Percentiles rank a stretch among this genome's conserved stretches.
phyloP scores from a whole-genome alignment of 2,797 vertebrate species.

The Setipinna tenuifilis region DNA sequence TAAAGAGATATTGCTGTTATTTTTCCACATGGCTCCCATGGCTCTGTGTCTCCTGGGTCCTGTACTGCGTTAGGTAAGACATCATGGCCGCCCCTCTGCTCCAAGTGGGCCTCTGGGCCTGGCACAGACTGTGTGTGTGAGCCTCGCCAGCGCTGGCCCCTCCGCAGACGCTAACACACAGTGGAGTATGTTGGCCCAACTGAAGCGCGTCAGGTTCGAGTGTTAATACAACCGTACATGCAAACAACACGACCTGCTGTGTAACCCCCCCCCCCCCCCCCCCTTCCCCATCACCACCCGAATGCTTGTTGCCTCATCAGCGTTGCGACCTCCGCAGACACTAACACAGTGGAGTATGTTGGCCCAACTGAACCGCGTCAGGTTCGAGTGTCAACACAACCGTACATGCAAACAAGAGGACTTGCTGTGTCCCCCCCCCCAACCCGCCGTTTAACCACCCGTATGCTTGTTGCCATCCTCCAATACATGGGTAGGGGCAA shows the following conservation, averaged over 20 bases:
- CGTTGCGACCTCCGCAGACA: not conserved
- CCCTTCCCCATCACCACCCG: too few relatives aligned
- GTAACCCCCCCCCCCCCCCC: not conserved
- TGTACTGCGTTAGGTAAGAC: conserved; percentile 48
- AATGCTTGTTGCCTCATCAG: not conserved
- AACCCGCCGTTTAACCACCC: not conserved
- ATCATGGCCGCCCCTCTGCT: conserved; percentile 25
- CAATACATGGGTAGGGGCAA: not conserved
- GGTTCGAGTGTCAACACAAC: not conserved
- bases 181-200: conserved; percentile 38
- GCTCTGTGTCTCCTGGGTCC: conserved; percentile 41
- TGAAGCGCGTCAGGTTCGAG: not conserved
- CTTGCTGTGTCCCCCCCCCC: not conserved
- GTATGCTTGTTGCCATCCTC: not conserved
- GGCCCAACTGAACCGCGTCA: conserved; percentile 32
- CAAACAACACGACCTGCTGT: not conserved
- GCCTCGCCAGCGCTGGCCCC: too few relatives aligned
- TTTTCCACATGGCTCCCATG: conserved; percentile 14
- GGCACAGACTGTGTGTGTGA: not conserved
- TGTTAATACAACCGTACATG: too few relatives aligned
- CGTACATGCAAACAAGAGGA: not conserved
- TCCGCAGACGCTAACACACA: conserved; percentile 24
- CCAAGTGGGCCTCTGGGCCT: conserved; percentile 29
- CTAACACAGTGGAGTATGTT: conserved; percentile 31
- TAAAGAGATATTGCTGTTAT: conserved; percentile 10